Conservation (phyloP, 2,888 invertebrate species). For the Hymenopus coronatus region DNA sequence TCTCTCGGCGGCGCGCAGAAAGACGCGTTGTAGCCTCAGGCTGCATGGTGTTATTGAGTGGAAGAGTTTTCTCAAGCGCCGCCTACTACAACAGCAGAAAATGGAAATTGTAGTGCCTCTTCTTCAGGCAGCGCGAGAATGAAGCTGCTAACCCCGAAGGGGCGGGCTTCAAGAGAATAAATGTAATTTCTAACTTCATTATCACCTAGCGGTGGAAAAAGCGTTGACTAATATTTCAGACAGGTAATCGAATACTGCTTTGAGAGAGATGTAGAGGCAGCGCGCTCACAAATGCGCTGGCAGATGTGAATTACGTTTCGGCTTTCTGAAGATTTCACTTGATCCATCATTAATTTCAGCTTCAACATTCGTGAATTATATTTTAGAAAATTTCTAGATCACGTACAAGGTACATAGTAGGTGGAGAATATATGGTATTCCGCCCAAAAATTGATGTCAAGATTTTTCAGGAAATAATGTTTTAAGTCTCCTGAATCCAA, state of each 20-base stretch:
- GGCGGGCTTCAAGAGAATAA: not conserved
- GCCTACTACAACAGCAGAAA: not conserved
- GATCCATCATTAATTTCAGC: too few relatives aligned
- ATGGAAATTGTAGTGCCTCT: not conserved
- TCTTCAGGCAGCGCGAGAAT: not conserved
- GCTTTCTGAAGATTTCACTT: too few relatives aligned
- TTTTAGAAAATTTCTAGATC: too few relatives aligned
- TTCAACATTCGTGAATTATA: too few relatives aligned
- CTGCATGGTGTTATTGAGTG: not conserved
- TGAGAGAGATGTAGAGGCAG: too few relatives aligned
- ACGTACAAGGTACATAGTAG: too few relatives aligned
- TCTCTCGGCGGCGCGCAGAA: not conserved
- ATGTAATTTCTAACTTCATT: not conserved
- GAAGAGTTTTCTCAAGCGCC: not conserved
- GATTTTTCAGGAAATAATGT: too few relatives aligned
- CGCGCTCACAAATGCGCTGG: too few relatives aligned
- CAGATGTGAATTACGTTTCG: too few relatives aligned
- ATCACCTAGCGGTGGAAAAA: not conserved
- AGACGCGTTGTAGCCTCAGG: not conserved
- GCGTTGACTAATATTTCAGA: not conserved
- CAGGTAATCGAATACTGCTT: not conserved
- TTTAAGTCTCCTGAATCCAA: too few relatives aligned
- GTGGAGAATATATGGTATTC: too few relatives aligned
- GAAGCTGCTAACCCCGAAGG: not conserved
- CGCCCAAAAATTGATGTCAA: too few relatives aligned